These are phyloP conservation scores for Florisuga fusca DNA, from an alignment of 2,797 vertebrate species.

Conservation along the genomic window DNA sequence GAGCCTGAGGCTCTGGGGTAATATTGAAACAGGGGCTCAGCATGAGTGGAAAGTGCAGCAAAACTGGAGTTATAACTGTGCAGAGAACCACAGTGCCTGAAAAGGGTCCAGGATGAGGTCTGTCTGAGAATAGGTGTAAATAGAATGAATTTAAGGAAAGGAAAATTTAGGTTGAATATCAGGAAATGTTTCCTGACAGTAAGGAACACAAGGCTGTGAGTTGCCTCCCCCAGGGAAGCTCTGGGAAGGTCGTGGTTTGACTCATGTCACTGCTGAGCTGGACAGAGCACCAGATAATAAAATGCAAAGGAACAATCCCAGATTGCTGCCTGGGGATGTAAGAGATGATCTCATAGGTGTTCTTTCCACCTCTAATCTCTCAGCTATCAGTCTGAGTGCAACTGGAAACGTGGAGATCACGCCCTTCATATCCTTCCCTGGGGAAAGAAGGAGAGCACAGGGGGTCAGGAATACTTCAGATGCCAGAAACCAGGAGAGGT, in stretches of 20 bases:
- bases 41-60: background rate
- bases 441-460: background rate
- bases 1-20: background rate
- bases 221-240: background rate
- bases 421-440: background rate
- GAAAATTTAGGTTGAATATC: slow-evolving; percentile 41
- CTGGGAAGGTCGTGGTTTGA: background rate
- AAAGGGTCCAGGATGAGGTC: background rate
- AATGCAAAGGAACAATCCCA: background rate
- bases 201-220: background rate
- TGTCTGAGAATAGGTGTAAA: slow-evolving; percentile 1
- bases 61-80: background rate
- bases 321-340: background rate
- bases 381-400: background rate
- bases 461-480: background rate
- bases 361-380: slow-evolving; percentile 46
- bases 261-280: slow-evolving; percentile 1
- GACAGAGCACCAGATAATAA: slow-evolving; percentile 20
- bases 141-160: slow-evolving; percentile 39
- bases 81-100: background rate
- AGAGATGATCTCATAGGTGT: slow-evolving; percentile 51
- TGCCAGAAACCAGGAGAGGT: background rate
- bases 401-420: background rate
- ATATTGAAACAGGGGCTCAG: background rate
- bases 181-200: slow-evolving; percentile 42